Percentiles rank a stretch among this genome's conserved stretches.
These are phyloP conservation scores for Druceiella hillmani DNA, from an alignment of 2,888 invertebrate species.

Conservation along the genomic window DNA sequence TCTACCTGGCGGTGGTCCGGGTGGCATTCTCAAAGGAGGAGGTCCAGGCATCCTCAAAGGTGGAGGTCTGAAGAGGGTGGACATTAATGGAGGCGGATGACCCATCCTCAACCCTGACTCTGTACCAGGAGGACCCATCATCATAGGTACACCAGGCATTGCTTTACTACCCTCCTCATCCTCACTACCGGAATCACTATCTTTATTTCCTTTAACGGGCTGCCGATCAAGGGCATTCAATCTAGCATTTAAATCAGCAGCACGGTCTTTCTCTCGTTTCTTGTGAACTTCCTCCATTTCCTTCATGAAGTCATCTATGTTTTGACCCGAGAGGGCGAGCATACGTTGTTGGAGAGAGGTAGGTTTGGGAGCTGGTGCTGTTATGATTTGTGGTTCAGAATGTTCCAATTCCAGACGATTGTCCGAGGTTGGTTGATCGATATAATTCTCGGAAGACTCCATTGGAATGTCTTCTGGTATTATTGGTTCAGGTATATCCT, in stretches of 20 bases:
- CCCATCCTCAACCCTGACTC: too few species aligned
- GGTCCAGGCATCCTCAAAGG: not conserved
- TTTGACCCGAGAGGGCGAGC: conserved; percentile 85
- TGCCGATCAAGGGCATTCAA: conserved; percentile 32
- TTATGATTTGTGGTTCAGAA: too few species aligned
- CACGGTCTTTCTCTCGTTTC: conserved; percentile 64
- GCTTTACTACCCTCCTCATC: too few species aligned
- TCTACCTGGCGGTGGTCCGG: conserved; percentile 38
- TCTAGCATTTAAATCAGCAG: conserved; percentile 55
- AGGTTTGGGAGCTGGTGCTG: conserved; percentile 46
- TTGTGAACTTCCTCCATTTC: conserved; percentile 86
- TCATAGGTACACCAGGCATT: too few species aligned
- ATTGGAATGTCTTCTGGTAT: too few species aligned
- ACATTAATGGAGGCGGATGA: conserved; percentile 40
- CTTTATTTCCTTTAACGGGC: too few species aligned
- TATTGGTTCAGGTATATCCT: too few species aligned
- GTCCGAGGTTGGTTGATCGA: conserved; percentile 12
- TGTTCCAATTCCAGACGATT: too few species aligned
- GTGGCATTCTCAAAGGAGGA: not conserved
- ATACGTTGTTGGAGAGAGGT: conserved; percentile 80
- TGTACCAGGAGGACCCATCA: conserved; percentile 9
- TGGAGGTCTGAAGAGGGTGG: conserved; percentile 27
- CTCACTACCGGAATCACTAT: too few species aligned
- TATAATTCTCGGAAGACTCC: conserved; percentile 31
- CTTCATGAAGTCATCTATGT: conserved; percentile 88